These are phyloP conservation scores for Arrhamphus sclerolepis DNA, from an alignment of 2,797 vertebrate species.

Conservation along the genomic window DNA sequence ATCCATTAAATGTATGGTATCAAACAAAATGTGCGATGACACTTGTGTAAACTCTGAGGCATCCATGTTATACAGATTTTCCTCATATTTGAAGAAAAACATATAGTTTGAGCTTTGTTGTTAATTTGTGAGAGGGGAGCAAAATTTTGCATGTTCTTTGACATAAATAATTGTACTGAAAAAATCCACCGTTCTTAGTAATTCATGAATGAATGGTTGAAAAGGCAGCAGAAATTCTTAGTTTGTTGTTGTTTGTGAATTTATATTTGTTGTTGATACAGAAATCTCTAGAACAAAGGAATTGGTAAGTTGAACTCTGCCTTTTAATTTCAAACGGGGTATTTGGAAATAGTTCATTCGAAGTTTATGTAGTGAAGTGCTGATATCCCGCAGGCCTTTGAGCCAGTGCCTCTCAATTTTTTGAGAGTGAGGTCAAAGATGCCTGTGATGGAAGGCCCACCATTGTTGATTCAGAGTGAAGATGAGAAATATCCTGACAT, in stretches of 20 bases:
- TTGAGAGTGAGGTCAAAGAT: constrained; percentile 64
- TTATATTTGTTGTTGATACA: background rate
- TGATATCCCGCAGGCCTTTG: constrained; percentile 53
- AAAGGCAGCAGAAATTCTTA: background rate
- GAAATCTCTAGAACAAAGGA: background rate
- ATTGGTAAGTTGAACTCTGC: constrained; percentile 6
- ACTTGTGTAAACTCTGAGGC: too few relatives aligned
- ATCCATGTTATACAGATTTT: too few relatives aligned
- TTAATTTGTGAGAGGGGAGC: too few relatives aligned
- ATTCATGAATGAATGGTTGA: background rate
- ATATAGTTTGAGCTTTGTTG: too few relatives aligned
- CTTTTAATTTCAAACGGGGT: constrained; percentile 20
- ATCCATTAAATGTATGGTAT: too few relatives aligned
- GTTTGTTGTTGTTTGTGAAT: background rate
- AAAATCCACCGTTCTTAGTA: background rate
- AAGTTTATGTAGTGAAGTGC: constrained; percentile 38
- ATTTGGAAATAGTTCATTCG: constrained; percentile 34
- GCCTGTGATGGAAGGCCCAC: constrained; percentile 68
- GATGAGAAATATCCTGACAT: constrained; percentile 78
- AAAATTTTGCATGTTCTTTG: too few relatives aligned
- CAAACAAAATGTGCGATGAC: too few relatives aligned
- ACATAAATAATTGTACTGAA: too few relatives aligned
- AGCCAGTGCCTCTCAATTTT: constrained; percentile 56
- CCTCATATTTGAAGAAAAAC: too few relatives aligned
- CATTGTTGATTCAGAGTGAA: constrained; percentile 68